These are phyloP conservation scores for Champsocephalus esox DNA, from an alignment of 2,797 vertebrate species.

Conservation along the genomic window DNA sequence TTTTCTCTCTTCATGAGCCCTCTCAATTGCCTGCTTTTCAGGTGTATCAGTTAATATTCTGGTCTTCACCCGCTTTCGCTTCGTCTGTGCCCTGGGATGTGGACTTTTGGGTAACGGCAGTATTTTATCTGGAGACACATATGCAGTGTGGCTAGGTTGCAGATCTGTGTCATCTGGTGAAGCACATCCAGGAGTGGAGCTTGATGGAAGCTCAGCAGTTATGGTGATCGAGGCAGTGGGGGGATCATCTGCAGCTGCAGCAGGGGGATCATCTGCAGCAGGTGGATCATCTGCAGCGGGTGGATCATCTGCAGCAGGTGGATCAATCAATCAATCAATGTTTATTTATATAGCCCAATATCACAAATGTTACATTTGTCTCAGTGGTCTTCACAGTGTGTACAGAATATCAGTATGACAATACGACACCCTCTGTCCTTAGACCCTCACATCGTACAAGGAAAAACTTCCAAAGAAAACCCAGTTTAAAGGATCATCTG, in stretches of 20 bases:
- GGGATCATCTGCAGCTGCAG: slow-evolving; percentile 23
- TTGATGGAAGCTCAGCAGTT: slow-evolving; percentile 6
- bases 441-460: too few species aligned
- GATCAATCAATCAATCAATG: too few species aligned
- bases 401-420: too few species aligned
- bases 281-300: too few species aligned
- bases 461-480: too few species aligned
- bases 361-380: too few species aligned
- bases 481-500: slow-evolving; percentile 21
- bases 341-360: too few species aligned
- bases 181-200: slow-evolving; percentile 14
- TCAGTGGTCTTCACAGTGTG: too few species aligned
- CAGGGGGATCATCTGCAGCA: not conserved
- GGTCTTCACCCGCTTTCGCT: slow-evolving; percentile 29
- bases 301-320: too few species aligned
- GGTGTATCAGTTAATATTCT: slow-evolving; percentile 38
- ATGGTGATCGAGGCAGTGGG: slow-evolving; percentile 15
- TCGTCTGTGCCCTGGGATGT: slow-evolving; percentile 32
- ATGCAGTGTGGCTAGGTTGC: slow-evolving; percentile 17
- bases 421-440: too few species aligned
- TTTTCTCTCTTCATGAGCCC: not conserved
- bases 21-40: slow-evolving; percentile 28
- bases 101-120: slow-evolving; percentile 23
- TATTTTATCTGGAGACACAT: slow-evolving; percentile 10
- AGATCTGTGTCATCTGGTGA: slow-evolving; percentile 26